Conservation (phyloP, 2,888 invertebrate genomes). For the Arrhopalites spinosus region DNA sequence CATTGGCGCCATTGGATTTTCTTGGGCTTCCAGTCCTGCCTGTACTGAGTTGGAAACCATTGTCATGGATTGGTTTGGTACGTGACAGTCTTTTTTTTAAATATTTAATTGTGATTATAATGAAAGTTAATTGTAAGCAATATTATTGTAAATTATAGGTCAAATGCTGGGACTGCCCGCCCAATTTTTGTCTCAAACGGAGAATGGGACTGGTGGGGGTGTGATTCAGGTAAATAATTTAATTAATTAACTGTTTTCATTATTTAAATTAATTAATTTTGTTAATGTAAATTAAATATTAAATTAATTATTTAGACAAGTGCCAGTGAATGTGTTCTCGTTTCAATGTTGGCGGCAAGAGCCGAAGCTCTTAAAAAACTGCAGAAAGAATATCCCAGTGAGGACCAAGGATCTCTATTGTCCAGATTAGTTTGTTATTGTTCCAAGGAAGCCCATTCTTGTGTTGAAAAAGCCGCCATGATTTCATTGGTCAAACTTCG, state of each 20-base stretch:
- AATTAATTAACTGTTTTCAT: background rate
- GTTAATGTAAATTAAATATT: background rate
- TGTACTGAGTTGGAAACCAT: constrained; percentile 95
- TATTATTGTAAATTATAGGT: constrained; percentile 50
- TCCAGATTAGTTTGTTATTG: constrained; percentile 91
- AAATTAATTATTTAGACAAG: constrained; percentile 71
- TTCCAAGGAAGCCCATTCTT: constrained; percentile 87
- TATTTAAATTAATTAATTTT: background rate
- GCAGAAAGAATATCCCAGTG: constrained; percentile 81
- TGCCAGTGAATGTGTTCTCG: constrained; percentile 92
- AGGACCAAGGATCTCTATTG: constrained; percentile 87
- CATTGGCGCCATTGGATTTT: constrained; percentile 97
- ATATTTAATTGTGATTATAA: background rate
- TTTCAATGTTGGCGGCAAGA: constrained; percentile 88
- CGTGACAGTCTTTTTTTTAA: constrained; percentile 49
- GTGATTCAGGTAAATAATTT: constrained; percentile 78
- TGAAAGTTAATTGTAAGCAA: background rate
- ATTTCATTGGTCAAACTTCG: constrained; percentile 87
- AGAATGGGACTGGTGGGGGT: constrained; percentile 88
- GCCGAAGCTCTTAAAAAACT: constrained; percentile 84
- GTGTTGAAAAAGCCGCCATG: constrained; percentile 93
- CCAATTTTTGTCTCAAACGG: constrained; percentile 80
- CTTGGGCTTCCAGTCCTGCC: constrained; percentile 97
- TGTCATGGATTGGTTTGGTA: constrained; percentile 93
- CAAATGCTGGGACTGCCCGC: constrained; percentile 81